phyloP scores from a whole-genome alignment of 2,113 vertebrate genomes.

The Callorhinus ursinus region DNA sequence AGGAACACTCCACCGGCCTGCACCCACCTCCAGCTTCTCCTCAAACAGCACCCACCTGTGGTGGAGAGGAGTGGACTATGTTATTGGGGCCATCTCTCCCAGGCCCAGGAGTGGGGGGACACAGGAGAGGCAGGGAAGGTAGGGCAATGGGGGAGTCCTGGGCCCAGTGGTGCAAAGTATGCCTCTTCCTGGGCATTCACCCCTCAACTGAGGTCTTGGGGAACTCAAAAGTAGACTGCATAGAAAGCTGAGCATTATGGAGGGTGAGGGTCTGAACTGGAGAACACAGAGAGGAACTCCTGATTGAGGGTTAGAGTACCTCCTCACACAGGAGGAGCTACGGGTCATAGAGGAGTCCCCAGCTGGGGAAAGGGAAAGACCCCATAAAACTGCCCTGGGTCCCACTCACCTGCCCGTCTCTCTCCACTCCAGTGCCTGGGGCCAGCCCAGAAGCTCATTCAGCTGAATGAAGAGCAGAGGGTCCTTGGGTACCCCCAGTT shows the following conservation, averaged over 20 bases:
- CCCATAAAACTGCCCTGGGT: not conserved
- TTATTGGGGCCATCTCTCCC: not conserved
- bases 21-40: slow-evolving; percentile 87
- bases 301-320: not conserved
- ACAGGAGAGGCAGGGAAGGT: not conserved
- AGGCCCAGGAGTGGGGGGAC: not conserved
- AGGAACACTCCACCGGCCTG: slow-evolving; percentile 86
- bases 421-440: slow-evolving; percentile 82
- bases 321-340: not conserved
- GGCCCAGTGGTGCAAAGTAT: not conserved
- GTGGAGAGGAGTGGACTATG: not conserved
- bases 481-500: not conserved
- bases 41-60: slow-evolving; percentile 89
- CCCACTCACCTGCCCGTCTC: slow-evolving; percentile 86
- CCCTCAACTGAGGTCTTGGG: not conserved
- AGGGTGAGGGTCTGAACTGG: not conserved
- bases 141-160: not conserved
- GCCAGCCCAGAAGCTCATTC: slow-evolving; percentile 85
- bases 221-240: slow-evolving; percentile 1
- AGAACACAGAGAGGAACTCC: not conserved
- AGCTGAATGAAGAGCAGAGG: slow-evolving; percentile 87
- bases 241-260: not conserved
- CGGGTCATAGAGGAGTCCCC: not conserved
- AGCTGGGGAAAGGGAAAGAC: not conserved
- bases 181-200: not conserved